phyloP scores from a whole-genome alignment of 2,113 vertebrate species.

The Varanus salvator region DNA sequence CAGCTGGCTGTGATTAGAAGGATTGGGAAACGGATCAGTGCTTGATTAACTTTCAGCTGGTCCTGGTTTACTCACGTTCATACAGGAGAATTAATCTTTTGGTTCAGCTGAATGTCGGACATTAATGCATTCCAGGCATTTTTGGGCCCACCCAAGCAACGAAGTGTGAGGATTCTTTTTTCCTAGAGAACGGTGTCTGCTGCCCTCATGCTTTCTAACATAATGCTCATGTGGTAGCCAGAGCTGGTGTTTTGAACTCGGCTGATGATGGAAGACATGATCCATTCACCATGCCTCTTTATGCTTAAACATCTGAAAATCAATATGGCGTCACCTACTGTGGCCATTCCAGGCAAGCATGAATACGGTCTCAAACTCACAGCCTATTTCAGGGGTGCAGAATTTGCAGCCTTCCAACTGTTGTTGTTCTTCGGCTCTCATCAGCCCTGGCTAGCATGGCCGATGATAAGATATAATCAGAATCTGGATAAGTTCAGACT shows the following conservation, averaged over 20 bases:
- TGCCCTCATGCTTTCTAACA: background rate
- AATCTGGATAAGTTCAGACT: too few species aligned
- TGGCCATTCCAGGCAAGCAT: background rate
- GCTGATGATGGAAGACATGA: background rate
- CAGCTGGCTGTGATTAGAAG: conserved; percentile 85
- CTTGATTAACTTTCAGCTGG: conserved; percentile 83
- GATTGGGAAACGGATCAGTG: conserved; percentile 79
- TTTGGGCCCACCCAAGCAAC: conserved; percentile 75
- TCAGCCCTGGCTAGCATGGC: background rate
- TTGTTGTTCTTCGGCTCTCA: background rate
- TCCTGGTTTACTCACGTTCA: conserved; percentile 81
- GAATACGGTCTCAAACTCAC: background rate
- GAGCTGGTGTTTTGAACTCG: background rate
- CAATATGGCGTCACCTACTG: background rate
- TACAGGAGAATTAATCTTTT: conserved; percentile 81
- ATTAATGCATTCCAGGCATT: conserved; percentile 81
- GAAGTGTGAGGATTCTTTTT: conserved; percentile 35
- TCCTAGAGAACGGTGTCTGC: rapidly evolving
- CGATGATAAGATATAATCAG: too few species aligned
- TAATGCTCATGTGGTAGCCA: rapidly evolving
- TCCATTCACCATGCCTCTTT: background rate
- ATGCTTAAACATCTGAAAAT: background rate
- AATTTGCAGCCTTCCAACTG: background rate
- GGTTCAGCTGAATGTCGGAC: conserved; percentile 77
- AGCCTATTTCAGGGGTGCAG: background rate